Evolutionary conservation across 1,140 invertebrate genomes (phyloP).

Genomic region (Eciton burchellii): DNA sequence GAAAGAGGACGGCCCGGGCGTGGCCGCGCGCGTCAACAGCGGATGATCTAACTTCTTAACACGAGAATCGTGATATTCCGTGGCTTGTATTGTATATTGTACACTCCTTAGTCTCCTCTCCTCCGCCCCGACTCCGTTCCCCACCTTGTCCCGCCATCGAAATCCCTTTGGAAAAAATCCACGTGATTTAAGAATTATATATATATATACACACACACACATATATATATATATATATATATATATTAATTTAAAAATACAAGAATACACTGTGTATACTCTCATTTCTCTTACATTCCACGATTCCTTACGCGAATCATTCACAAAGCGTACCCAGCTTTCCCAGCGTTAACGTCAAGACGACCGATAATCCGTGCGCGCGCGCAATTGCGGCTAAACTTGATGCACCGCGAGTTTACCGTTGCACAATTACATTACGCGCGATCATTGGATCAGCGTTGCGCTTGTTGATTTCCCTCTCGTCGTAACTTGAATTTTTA

Average conservation of each 20-base stretch:
- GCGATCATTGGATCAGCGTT: background rate
- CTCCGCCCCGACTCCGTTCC: slow-evolving; percentile 42
- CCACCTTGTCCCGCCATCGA: slow-evolving; percentile 22
- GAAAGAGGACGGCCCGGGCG: slow-evolving; percentile 44
- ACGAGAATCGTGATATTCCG: slow-evolving; percentile 80
- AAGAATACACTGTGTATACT: slow-evolving; percentile 66
- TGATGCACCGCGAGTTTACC: slow-evolving; percentile 33
- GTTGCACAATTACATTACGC: slow-evolving; percentile 23
- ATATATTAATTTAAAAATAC: slow-evolving; percentile 85
- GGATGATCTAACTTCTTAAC: slow-evolving; percentile 58
- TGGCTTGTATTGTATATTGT: slow-evolving; percentile 85
- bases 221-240: slow-evolving; percentile 51
- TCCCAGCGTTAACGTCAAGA: background rate
- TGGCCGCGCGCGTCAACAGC: slow-evolving; percentile 65
- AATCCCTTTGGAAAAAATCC: slow-evolving; percentile 73
- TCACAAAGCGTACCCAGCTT: background rate
- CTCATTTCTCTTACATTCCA: slow-evolving; percentile 31
- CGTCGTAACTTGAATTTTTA: slow-evolving; percentile 19
- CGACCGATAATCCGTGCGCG: background rate
- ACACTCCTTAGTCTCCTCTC: slow-evolving; percentile 78
- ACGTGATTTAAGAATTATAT: slow-evolving; percentile 84
- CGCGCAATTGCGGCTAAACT: slow-evolving; percentile 4
- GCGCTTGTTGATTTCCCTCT: slow-evolving; percentile 18
- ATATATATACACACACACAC: slow-evolving; percentile 74
- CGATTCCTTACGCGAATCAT: background rate